phyloP scores from a whole-genome alignment of 1,140 invertebrate species.

The Linepithema humile region DNA sequence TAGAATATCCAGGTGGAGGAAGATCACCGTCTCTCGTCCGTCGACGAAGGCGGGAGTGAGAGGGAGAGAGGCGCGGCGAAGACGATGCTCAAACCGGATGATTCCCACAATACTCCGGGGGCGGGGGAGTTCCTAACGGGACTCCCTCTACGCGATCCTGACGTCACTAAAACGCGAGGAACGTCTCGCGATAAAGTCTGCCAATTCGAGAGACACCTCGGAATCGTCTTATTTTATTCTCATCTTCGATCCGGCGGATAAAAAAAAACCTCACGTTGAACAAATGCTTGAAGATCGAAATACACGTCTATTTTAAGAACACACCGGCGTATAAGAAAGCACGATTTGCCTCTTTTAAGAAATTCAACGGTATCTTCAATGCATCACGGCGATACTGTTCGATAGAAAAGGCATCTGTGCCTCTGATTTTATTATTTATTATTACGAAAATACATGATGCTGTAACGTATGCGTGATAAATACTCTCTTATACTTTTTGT shows the following conservation, averaged over 20 bases:
- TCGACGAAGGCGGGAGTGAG: neutral
- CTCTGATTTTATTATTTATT: neutral
- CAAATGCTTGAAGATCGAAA: neutral
- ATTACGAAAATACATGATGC: neutral
- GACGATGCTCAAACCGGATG: constrained; percentile 60
- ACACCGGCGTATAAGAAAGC: neutral
- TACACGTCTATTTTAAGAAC: neutral
- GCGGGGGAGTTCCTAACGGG: constrained; percentile 64
- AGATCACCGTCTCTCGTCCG: neutral
- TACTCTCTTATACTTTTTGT: too few relatives aligned
- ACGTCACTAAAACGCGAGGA: constrained; percentile 59
- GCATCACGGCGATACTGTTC: neutral
- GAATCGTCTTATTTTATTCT: constrained; percentile 3
- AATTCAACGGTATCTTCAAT: neutral
- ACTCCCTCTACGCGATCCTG: constrained; percentile 61
- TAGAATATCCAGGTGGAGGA: constrained; percentile 52
- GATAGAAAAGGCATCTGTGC: too few relatives aligned
- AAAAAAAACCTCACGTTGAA: constrained; percentile 1
- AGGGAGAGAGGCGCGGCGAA: neutral
- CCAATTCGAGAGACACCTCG: constrained; percentile 5
- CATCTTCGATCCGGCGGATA: neutral
- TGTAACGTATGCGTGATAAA: neutral
- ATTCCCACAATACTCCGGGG: constrained; percentile 59
- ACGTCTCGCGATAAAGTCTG: constrained; percentile 36
- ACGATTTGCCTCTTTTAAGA: neutral